phyloP scores from a whole-genome alignment of 2,113 vertebrate genomes.

The Chitala chitala region DNA sequence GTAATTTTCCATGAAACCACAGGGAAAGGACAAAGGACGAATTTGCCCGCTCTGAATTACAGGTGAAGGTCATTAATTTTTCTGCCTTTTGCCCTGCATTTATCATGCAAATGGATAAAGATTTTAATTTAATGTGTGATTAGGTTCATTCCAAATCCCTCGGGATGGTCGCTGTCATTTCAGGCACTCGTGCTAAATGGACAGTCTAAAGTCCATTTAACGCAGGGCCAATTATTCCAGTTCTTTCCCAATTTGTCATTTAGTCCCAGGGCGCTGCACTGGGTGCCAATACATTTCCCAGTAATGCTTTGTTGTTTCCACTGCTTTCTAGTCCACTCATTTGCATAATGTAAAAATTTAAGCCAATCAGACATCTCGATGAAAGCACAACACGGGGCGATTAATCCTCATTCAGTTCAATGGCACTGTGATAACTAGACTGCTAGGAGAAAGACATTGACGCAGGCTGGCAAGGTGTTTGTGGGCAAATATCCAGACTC shows the following conservation, averaged over 20 bases:
- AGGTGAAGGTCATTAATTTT: conserved; percentile 24
- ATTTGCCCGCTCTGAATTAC: neutral
- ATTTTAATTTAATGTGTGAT: conserved; percentile 28
- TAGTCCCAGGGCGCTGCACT: neutral
- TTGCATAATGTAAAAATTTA: neutral
- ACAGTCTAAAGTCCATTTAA: conserved; percentile 1
- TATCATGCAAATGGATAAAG: conserved; percentile 13
- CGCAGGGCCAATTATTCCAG: neutral
- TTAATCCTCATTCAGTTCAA: neutral
- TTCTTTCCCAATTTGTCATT: neutral
- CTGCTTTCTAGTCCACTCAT: no score
- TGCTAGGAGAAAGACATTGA: neutral
- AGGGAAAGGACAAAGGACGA: neutral
- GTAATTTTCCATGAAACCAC: neutral
- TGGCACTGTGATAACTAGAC: neutral
- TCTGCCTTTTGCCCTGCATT: conserved; percentile 5
- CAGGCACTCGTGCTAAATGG: conserved; percentile 1
- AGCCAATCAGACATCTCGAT: neutral
- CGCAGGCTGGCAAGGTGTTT: no score
- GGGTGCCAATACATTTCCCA: neutral
- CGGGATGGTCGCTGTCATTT: neutral
- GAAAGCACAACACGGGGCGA: neutral
- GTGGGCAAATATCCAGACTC: no score
- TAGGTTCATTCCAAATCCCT: conserved; percentile 11
- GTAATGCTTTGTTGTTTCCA: no score